phyloP scores from a whole-genome alignment of 1,140 invertebrate genomes.

The Cardiocondyla obscurior region DNA sequence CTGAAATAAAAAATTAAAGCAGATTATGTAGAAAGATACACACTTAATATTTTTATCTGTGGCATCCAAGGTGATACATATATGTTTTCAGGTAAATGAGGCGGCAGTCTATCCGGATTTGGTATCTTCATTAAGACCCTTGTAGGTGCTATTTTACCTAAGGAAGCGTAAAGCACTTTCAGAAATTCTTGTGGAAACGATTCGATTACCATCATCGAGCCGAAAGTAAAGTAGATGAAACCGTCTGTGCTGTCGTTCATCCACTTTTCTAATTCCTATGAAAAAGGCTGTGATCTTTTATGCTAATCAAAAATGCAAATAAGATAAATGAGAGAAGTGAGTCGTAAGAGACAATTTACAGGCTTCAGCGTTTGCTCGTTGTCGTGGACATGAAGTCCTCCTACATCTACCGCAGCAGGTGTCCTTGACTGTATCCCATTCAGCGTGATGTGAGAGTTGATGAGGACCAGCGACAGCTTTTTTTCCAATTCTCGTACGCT shows the following conservation, averaged over 20 bases:
- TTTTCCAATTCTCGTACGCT: constrained; percentile 79
- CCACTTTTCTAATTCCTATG: constrained; percentile 87
- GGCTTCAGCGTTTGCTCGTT: constrained; percentile 59
- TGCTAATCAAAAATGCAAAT: too few species aligned
- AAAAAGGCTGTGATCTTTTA: background rate
- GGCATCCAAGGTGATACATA: constrained; percentile 35
- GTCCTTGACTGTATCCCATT: constrained; percentile 82
- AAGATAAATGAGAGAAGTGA: background rate
- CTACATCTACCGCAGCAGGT: constrained; percentile 85
- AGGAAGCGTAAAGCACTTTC: constrained; percentile 86
- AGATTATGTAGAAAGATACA: constrained; percentile 29
- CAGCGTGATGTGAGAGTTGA: constrained; percentile 85
- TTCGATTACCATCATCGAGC: constrained; percentile 87
- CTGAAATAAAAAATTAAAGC: background rate
- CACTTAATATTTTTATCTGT: constrained; percentile 61
- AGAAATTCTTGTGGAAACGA: constrained; percentile 85
- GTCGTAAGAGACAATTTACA: constrained; percentile 61
- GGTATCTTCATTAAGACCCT: constrained; percentile 73
- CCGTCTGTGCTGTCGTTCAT: constrained; percentile 88
- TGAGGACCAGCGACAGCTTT: constrained; percentile 84
- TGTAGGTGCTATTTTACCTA: constrained; percentile 81
- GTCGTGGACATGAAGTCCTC: constrained; percentile 84
- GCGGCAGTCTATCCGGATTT: constrained; percentile 61
- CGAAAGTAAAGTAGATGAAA: constrained; percentile 89
- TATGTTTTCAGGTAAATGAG: constrained; percentile 65